Evolutionary conservation across 1,140 invertebrate species (phyloP).

Genomic region (Oedothorax gibbosus): DNA sequence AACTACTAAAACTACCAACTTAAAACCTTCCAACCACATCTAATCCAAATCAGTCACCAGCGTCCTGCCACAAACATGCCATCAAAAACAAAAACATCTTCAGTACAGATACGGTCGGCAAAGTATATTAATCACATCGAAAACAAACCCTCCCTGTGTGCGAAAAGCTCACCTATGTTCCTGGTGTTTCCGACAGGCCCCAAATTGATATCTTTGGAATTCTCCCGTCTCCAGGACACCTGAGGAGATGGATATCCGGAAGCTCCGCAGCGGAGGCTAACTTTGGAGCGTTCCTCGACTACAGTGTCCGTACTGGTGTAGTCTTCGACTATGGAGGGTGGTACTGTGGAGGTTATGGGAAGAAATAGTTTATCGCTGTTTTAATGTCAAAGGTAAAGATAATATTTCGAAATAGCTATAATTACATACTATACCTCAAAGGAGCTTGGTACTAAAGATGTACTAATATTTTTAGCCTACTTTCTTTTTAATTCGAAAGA

Average conservation of each 20-base stretch:
- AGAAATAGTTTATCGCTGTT: not conserved
- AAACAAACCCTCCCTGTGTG: not conserved
- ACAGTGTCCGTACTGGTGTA: conserved; percentile 82
- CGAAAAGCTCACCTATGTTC: conserved; percentile 40
- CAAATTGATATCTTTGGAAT: conserved; percentile 77
- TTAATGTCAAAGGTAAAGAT: not conserved
- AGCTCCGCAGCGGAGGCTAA: conserved; percentile 78
- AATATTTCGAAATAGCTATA: not conserved
- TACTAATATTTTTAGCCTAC: no score
- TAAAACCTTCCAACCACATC: no score
- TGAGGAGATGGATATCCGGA: conserved; percentile 85
- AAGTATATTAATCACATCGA: no score
- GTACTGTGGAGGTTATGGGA: conserved; percentile 64
- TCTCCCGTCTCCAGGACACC: conserved; percentile 87
- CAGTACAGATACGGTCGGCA: no score
- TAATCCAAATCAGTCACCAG: no score
- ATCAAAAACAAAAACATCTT: no score
- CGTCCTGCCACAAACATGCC: no score
- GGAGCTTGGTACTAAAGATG: no score
- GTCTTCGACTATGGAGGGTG: conserved; percentile 74
- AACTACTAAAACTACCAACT: no score
- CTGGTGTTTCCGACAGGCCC: conserved; percentile 48
- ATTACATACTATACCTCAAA: not conserved
- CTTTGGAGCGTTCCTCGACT: conserved; percentile 82
- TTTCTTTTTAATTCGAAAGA: no score